Evolutionary conservation across 2,113 vertebrate species (phyloP), one percentile per base, ranked within the genome.

Genomic region (Corythoichthys intestinalis): DNA sequence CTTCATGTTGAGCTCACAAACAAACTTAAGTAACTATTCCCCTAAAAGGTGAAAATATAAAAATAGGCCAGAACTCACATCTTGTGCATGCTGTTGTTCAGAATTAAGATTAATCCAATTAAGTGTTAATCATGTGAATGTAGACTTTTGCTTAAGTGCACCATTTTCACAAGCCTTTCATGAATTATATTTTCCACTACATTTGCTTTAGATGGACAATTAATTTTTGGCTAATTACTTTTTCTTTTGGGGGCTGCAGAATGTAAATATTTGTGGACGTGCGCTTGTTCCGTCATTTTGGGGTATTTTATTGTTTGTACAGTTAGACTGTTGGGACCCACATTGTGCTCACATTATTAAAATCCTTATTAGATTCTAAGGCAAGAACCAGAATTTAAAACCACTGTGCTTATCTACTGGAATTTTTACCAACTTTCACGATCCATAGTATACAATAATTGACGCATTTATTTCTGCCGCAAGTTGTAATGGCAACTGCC

Each of bases 171-270:
- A 94, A 96, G 91, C 93, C 91, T 91, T 88, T 91, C 92, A 94
- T 95, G 95, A 96, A 98, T 97, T 96, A 94, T 93, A 94, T 96
- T 98, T 98, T 97, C 94, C 92, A 79, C 91, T 94, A 97, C 95
- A 98, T 95, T 97, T 94, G 88, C 92, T 93, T 91, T 92, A 89
- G 95, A 96, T 92, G 94, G 94, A 92, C 96, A 96, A 98, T 98
- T 97, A 96, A 96, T 96, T 97, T 93, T 91, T 92, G 91, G 92
- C 94, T 91, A 91, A 90, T 95, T 93, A 91, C 91, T 91, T 92
- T 93, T 94, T 94, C 81, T 86, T 87, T 82, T 82, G 74, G 73
- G 89, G 87, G 88, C 74, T 74, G 74, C 78, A 76, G 66, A 86
- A 83, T 77, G 82, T 75, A 79, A 85, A 77, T 81, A 73, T 68